These are phyloP conservation scores for Urophycis tenuis DNA, from an alignment of 2,797 vertebrate species.

Conservation along the genomic window DNA sequence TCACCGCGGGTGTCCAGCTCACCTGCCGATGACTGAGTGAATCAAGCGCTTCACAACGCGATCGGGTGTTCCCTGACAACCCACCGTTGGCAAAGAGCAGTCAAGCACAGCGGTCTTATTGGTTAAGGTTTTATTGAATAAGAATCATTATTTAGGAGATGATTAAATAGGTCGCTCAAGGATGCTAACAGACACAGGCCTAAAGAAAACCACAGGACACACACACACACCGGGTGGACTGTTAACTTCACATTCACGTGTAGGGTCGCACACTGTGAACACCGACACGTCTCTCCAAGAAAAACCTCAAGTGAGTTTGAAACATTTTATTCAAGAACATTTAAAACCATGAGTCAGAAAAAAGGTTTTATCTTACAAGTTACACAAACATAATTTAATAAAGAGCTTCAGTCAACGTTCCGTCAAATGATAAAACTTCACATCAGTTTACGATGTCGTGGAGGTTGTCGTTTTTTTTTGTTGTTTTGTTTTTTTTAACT, in stretches of 20 bases:
- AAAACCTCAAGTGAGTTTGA: constrained; percentile 42
- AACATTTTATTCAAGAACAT: constrained; percentile 70
- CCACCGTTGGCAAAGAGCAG: background rate
- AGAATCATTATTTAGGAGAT: background rate
- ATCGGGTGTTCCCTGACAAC: background rate
- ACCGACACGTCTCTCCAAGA: background rate
- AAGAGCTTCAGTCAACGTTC: constrained; percentile 44
- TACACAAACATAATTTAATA: constrained; percentile 72
- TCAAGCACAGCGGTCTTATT: background rate
- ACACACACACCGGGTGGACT: background rate
- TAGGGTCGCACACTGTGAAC: background rate
- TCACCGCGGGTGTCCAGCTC: background rate
- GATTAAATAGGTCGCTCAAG: background rate
- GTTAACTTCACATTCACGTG: background rate
- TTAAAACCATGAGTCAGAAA: constrained; percentile 64
- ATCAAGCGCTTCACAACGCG: background rate
- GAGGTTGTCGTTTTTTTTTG: no score
- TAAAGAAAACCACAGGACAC: background rate
- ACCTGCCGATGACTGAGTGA: background rate
- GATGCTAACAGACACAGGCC: background rate
- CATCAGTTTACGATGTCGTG: constrained; percentile 43
- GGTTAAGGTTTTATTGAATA: background rate
- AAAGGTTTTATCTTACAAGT: constrained; percentile 52
- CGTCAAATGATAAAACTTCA: constrained; percentile 58
- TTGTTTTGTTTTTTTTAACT: constrained; percentile 43